Evolutionary conservation across 2,888 invertebrate genomes (phyloP).

Genomic region (Lordiphosa andalusiaca): DNA sequence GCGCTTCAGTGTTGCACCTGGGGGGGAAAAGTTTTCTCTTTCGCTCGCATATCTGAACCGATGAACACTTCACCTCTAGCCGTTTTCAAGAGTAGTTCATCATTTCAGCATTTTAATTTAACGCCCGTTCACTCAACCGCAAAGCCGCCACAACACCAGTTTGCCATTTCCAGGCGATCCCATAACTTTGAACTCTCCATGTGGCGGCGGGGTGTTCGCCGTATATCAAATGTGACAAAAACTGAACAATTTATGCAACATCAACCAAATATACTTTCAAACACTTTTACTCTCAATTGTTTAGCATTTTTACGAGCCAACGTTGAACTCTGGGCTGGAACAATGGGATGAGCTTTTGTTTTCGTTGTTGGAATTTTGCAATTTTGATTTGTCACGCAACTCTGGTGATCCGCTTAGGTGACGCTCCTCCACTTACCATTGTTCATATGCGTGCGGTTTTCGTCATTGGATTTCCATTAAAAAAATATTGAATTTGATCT

Average conservation of each 20-base stretch:
- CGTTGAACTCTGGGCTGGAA: constrained; percentile 43
- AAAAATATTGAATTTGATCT: no score
- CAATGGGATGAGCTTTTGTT: constrained; percentile 22
- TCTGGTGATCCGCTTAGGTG: constrained; percentile 5
- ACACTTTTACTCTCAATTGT: constrained; percentile 57
- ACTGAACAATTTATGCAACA: constrained; percentile 34
- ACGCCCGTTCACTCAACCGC: constrained; percentile 42
- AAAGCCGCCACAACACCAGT: constrained; percentile 7
- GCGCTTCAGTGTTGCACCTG: no score
- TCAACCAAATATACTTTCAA: constrained; percentile 34
- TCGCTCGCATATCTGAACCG: no score
- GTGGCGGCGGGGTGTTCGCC: constrained; percentile 1
- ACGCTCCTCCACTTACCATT: background rate
- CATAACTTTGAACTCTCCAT: constrained; percentile 8
- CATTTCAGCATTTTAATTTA: no score
- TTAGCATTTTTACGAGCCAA: constrained; percentile 3
- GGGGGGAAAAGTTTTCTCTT: no score
- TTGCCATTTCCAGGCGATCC: constrained; percentile 1
- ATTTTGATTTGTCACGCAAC: constrained; percentile 5
- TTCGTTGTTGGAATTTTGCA: constrained; percentile 7
- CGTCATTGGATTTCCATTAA: no score
- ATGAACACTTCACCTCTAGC: no score
- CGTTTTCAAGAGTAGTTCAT: no score
- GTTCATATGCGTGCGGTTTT: constrained; percentile 5
- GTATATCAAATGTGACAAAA: constrained; percentile 10